Base-by-base conservation (phyloP, 2,888 invertebrate species). In the Rhagophthalmus giganteus region DNA sequence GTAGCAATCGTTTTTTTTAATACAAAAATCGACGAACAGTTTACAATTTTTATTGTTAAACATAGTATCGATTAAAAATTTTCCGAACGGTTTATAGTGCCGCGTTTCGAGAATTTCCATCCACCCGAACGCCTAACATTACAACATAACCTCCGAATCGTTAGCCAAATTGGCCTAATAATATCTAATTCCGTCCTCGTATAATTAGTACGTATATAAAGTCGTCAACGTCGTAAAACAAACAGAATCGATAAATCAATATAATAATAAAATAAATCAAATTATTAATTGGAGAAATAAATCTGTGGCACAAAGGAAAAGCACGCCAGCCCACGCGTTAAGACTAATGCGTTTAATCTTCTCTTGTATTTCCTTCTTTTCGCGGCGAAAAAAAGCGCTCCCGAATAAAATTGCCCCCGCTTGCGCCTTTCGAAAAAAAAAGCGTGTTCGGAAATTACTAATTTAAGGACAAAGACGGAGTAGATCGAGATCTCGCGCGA, bases 231-330 rank as follows among this genome's bases (percentile, higher is more conserved):
- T 60, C 58, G 56, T 27, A 31, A 26, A 35, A 38, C 26, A 30
- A 44, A 49, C 44, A 30, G 55, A 47, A 39, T 39, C 40, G 31
- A 59, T 61, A 58, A 58, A 59, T 61, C 61, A 61, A 55, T 47
- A 41, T 35, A 49, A 55, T 58, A 58, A 60, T 61, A 57, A 55
- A 49, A 61, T 61, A 61, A 59, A 61, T 61, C 61, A 61, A 54
- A 52, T 57, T 57, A 58, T 59, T 61, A 61, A 61, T 61, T 61
- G 55, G 49, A 46, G 37, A 51, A 44, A 53, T 53, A 57, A 57
- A 56, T 53, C 48, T 38, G 31, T 16, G 30, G 37, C 45, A 47
- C 37, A 50, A 50, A 48, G 31, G 37, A 32, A 37, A 13, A 44
- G 20, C 41, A 26, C 32, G 10, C 25, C 12, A 31, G n/a, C 45